phyloP scores from a whole-genome alignment of 2,113 vertebrate species.

The Sinocyclocheilus anshuiensis region DNA sequence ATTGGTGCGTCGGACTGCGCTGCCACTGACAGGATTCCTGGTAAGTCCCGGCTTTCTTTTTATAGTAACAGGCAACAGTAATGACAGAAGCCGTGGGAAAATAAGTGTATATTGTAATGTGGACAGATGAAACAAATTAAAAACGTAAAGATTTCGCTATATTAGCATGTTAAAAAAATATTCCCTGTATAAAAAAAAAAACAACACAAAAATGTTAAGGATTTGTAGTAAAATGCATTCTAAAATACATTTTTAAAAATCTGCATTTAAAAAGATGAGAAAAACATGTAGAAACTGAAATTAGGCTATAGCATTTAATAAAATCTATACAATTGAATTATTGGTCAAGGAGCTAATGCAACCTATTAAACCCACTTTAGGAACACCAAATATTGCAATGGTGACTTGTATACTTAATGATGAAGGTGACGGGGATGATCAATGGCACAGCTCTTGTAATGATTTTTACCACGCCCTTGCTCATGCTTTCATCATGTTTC shows the following conservation, averaged over 20 bases:
- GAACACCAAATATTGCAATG: slow-evolving; percentile 39
- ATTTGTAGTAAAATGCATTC: background rate
- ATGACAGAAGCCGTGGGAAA: slow-evolving; percentile 1
- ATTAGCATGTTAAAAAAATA: background rate
- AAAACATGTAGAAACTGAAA: background rate
- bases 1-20: slow-evolving; percentile 48
- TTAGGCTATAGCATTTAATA: background rate
- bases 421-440: slow-evolving; percentile 35
- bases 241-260: background rate
- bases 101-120: background rate
- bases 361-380: background rate
- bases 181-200: background rate
- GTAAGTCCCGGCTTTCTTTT: slow-evolving; percentile 57
- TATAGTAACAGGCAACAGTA: slow-evolving; percentile 20
- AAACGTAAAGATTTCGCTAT: background rate
- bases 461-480: slow-evolving; percentile 30
- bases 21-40: slow-evolving; percentile 49
- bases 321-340: background rate
- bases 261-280: background rate
- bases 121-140: background rate
- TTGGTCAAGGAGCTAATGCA: slow-evolving; percentile 41
- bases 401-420: slow-evolving; percentile 28
- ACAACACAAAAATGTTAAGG: background rate
- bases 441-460: slow-evolving; percentile 29
- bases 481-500: slow-evolving; percentile 32